Evolutionary conservation across 2,797 vertebrate genomes (phyloP).

Genomic region (Falco novaeseelandiae): DNA sequence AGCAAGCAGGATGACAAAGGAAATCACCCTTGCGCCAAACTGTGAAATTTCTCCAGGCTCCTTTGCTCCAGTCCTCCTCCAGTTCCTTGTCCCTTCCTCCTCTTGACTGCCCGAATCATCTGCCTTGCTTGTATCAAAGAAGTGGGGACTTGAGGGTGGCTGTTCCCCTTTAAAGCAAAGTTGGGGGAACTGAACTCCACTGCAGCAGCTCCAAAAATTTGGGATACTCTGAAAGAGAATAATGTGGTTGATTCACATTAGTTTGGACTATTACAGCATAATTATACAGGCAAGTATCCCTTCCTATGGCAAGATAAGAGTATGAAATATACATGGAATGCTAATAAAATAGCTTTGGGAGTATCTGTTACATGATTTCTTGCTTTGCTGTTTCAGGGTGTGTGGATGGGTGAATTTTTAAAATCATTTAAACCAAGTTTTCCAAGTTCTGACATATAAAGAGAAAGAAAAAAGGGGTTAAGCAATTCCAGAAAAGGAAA

Average conservation of each 20-base stretch:
- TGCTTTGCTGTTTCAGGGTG: background rate
- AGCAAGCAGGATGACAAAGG: conserved; percentile 60
- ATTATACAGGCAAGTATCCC: background rate
- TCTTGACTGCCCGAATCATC: background rate
- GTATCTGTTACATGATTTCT: background rate
- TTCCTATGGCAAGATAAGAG: background rate
- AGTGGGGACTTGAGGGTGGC: background rate
- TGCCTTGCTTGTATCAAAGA: background rate
- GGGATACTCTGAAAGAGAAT: background rate
- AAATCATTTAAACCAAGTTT: background rate
- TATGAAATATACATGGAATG: background rate
- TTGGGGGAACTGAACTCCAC: background rate
- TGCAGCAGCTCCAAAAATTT: background rate
- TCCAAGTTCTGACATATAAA: background rate
- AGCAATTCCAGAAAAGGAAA: background rate
- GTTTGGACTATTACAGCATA: background rate
- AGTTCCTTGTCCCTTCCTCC: background rate
- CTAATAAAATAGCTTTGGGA: background rate
- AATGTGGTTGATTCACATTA: background rate
- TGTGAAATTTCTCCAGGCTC: conserved; percentile 21
- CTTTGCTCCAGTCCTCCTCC: background rate
- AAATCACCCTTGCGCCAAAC: conserved; percentile 38
- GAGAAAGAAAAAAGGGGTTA: background rate
- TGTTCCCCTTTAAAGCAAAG: background rate
- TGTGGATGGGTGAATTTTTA: background rate